Base-by-base conservation (phyloP, 2,888 invertebrate species). In the Noctua janthina region DNA sequence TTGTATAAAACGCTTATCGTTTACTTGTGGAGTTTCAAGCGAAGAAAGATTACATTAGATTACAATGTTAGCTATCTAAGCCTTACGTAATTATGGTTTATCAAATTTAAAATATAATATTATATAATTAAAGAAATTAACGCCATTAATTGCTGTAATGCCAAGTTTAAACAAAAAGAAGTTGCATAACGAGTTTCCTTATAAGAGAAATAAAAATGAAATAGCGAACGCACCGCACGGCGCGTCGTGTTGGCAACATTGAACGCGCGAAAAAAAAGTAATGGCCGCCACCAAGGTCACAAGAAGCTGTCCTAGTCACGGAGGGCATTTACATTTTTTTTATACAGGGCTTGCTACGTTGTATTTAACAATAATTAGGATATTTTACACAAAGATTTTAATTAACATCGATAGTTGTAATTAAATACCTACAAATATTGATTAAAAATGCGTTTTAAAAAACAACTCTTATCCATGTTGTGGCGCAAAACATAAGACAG, bases 291-390 rank as follows among this genome's bases (percentile, higher is more conserved):
- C 91, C 96, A 97, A 97, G 96, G 96, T 96, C 97, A 92, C 93
- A 93, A 95, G 95, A 96, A 95, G 96, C 95, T 96, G 96, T 96
- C 96, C 96, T 96, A 96, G 96, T 96, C 96, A 94, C 92, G 93
- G 96, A 96, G 96, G 95, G 95, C 96, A 94, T 95, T 95, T 94
- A 95, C 94, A 94, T 95, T 96, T 96, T 96, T 95, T 95, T 94
- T 93, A 94, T 92, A 91, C 93, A 93, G 92, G 93, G 92, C 92
- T 92, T 91, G 93, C 91, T 81, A 87, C 91, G 91, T 92, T 92
- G 88, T 90, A 91, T 91, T 93, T 88, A 92, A 93, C 62, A 82
- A 20, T 46, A 91, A 89, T 90, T 90, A 90, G 90, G 85, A 90
- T 84, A 85, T 84, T 85, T 83, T 85, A 78, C 77, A 76, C 79